Percentiles rank a stretch among this genome's conserved stretches.
Conservation (phyloP, 2,113 vertebrate species). For the Podilymbus podiceps region DNA sequence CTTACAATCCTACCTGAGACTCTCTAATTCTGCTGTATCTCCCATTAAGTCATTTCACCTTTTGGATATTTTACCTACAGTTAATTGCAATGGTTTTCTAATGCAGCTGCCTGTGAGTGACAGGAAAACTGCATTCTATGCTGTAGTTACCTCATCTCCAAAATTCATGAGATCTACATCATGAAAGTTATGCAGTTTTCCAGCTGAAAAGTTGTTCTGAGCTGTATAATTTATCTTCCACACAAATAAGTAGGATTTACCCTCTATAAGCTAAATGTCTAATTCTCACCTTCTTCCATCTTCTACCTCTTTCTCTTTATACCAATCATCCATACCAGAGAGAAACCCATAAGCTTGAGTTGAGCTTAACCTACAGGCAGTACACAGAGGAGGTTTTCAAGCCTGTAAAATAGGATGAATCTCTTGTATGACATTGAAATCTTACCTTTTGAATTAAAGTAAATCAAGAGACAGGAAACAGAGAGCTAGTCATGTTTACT, state of each 20-base stretch:
- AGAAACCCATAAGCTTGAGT: neutral
- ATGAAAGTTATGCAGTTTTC: neutral
- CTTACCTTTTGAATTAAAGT: neutral
- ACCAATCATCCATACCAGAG: neutral
- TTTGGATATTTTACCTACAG: neutral
- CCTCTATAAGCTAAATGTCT: neutral
- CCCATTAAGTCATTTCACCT: neutral
- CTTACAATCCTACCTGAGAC: neutral
- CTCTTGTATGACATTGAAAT: neutral
- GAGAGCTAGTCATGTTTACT: neutral
- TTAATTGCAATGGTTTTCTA: neutral
- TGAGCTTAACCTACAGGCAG: neutral
- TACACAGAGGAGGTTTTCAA: neutral
- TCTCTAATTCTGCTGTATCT: neutral
- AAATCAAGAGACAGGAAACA: neutral
- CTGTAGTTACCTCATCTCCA: neutral
- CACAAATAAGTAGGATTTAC: neutral
- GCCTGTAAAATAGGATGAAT: neutral
- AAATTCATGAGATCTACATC: neutral
- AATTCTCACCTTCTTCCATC: neutral
- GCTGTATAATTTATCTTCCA: neutral
- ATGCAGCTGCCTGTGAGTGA: neutral
- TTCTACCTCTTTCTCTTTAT: neutral
- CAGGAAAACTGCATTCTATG: neutral
- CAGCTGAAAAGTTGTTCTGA: neutral